Evolutionary conservation across 64 coral and sea anemone species (phyloP).

Genomic region (Catalaphyllia jardinei): DNA sequence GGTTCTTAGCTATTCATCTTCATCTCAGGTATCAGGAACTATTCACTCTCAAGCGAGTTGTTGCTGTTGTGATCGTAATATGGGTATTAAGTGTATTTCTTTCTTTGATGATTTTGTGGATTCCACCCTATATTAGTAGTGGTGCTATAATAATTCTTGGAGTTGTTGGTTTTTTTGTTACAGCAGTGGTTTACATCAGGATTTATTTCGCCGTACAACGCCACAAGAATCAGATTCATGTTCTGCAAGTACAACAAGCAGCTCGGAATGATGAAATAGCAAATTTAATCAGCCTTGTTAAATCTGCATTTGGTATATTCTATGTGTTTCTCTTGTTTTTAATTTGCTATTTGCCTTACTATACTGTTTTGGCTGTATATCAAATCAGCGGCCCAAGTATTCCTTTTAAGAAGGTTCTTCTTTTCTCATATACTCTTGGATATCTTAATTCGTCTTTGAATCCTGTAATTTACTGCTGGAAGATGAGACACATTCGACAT

Average conservation of each 20-base stretch:
- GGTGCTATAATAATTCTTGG: neutral
- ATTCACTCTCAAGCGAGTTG: neutral
- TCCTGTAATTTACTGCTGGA: too few relatives aligned
- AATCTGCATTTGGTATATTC: neutral
- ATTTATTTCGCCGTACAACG: neutral
- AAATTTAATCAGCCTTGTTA: neutral
- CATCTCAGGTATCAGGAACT: neutral
- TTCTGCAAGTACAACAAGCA: neutral
- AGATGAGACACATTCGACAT: too few relatives aligned
- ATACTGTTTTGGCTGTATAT: too few relatives aligned
- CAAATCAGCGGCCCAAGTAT: too few relatives aligned
- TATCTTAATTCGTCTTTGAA: too few relatives aligned
- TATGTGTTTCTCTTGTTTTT: neutral
- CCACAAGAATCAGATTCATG: neutral
- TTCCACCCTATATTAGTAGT: neutral
- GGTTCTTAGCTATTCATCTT: constrained; percentile 14
- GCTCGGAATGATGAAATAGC: neutral
- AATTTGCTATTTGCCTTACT: neutral
- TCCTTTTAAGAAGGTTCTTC: too few relatives aligned
- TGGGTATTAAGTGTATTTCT: neutral
- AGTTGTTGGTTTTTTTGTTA: neutral
- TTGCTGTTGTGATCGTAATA: neutral
- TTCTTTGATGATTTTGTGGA: neutral
- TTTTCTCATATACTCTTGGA: too few relatives aligned
- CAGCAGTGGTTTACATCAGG: neutral